Base-by-base conservation (phyloP, 2,113 vertebrate species). In the Pyxicephalus adspersus region DNA sequence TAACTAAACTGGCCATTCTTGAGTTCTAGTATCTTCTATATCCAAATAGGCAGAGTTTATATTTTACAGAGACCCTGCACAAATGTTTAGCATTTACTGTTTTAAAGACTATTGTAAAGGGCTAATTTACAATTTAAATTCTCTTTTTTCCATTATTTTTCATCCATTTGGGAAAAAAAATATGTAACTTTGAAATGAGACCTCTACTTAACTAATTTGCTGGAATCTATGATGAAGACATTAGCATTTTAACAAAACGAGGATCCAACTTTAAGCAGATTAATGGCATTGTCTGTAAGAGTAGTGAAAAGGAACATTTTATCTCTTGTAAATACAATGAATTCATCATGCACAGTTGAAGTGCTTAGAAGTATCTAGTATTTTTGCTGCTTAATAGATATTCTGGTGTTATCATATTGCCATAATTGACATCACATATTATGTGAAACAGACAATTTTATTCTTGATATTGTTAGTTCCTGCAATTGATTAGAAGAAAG, bases 271-370 rank as follows among this genome's bases (percentile, higher is more conserved):
- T 52, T 55, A 65, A 66, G 76, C 64, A 67, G 63, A 76, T 76
- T 76, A 74, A 63, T 22, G 29, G 19, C 23, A 34, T 55, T 66
- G 68, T 25, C 16, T 34, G 55, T 51, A 64, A 25, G 61, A 29
- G 61, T 26, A 45, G 60, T 54, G 28, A 50, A 77, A 26, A 28
- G 28, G 45, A 55, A 20, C 60, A 34, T 15, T 64, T 51, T 64
- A 76, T 64, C 61, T 77, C 2, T 77, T 54, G 23, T 31, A 31
- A 64, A 77, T 38, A 77, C 75, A 76, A 64, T 77, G 75, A 20
- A 28, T 17, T 51, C 50, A 76, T 76, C 23, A 76, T 51, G 22
- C 60, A 13, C 3, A 9, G 38, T 31, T 23, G 19, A 57, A 73
- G 28, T 58, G 31, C 54, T 57, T 13, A 73, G 54, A 57, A 72